phyloP scores from a whole-genome alignment of 2,888 invertebrate genomes.

The Parelbella ahira region DNA sequence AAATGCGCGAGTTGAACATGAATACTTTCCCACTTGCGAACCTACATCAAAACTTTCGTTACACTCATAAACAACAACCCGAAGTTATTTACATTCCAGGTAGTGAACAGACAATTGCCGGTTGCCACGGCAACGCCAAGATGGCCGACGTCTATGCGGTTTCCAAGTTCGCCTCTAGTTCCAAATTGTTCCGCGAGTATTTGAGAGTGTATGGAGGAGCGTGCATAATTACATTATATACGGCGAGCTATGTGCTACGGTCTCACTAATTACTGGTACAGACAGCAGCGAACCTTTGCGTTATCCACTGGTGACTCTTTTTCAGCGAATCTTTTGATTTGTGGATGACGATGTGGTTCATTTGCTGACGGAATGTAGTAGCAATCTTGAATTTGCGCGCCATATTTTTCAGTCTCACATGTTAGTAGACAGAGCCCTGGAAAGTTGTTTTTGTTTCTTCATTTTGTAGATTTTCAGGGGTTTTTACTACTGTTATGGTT shows the following conservation, averaged over 20 bases:
- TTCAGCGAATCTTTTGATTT: no score
- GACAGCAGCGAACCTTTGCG: slow-evolving; percentile 39
- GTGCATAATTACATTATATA: slow-evolving; percentile 77
- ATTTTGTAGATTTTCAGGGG: no score
- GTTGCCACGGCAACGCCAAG: slow-evolving; percentile 71
- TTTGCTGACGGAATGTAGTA: no score
- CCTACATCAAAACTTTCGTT: slow-evolving; percentile 27
- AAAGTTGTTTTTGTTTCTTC: no score
- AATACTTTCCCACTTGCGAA: slow-evolving; percentile 27
- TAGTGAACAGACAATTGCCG: slow-evolving; percentile 66
- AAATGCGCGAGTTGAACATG: slow-evolving; percentile 26
- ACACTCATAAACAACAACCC: slow-evolving; percentile 52
- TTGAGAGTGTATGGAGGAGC: slow-evolving; percentile 70
- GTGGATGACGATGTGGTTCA: no score
- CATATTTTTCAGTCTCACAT: no score
- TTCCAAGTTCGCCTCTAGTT: slow-evolving; percentile 75
- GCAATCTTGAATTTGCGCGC: no score
- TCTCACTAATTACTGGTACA: slow-evolving; percentile 70
- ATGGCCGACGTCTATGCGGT: slow-evolving; percentile 76
- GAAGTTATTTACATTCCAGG: slow-evolving; percentile 71
- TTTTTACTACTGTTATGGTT: no score
- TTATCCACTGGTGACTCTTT: no score
- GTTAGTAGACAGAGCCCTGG: no score
- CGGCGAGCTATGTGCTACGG: slow-evolving; percentile 63
- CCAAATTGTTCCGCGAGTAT: slow-evolving; percentile 75